These are phyloP conservation scores for Heptranchias perlo DNA, from an alignment of 2,113 vertebrate genomes.

Conservation along the genomic window DNA sequence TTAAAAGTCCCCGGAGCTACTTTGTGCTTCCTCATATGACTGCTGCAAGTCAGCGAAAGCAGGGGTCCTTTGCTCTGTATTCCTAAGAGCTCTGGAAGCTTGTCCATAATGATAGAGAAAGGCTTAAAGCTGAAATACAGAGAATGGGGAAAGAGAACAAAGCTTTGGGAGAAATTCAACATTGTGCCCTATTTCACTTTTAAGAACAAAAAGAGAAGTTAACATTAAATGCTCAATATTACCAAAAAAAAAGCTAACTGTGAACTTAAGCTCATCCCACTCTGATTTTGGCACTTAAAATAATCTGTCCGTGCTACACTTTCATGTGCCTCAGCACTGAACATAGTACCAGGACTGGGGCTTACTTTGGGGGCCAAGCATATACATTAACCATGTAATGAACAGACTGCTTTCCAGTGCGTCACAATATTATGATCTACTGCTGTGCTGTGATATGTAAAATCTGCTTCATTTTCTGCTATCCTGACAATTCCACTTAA, in stretches of 20 bases:
- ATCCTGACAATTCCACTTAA: conserved; percentile 32
- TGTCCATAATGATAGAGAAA: background rate
- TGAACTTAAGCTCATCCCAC: background rate
- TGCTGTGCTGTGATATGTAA: conserved; percentile 27
- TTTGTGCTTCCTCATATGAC: background rate
- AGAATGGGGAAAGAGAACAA: background rate
- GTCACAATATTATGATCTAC: conserved; percentile 24
- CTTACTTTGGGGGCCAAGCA: background rate
- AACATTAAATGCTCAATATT: background rate
- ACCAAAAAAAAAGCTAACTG: background rate
- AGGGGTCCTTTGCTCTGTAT: background rate
- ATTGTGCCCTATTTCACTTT: background rate
- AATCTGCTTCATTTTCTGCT: conserved; percentile 32
- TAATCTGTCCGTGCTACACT: background rate
- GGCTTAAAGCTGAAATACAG: background rate
- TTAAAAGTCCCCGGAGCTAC: conserved; percentile 7
- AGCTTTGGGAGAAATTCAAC: background rate
- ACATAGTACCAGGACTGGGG: background rate
- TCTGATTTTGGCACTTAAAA: background rate
- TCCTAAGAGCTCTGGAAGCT: background rate
- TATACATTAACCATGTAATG: conserved; percentile 1
- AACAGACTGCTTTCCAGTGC: conserved; percentile 11
- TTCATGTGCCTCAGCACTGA: background rate
- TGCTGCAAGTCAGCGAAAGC: background rate
- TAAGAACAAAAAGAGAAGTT: background rate